phyloP scores from a whole-genome alignment of 2,888 invertebrate species.

The Lasioglossum leucozonium region DNA sequence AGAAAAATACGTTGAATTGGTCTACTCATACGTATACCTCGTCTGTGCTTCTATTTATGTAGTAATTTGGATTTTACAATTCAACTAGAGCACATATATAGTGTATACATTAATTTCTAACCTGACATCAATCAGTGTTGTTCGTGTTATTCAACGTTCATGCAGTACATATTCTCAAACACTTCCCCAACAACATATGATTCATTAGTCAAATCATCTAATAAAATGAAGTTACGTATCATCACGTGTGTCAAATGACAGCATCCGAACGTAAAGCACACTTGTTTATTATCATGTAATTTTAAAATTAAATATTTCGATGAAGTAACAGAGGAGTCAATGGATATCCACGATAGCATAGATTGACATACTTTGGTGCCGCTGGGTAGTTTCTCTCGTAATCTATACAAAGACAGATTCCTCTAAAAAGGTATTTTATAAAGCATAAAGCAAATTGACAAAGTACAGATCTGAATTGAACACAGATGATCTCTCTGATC shows the following conservation, averaged over 20 bases:
- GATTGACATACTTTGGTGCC: constrained; percentile 11
- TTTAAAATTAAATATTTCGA: constrained; percentile 21
- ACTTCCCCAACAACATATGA: constrained; percentile 21
- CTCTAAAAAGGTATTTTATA: background rate
- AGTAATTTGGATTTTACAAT: constrained; percentile 21
- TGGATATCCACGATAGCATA: constrained; percentile 17
- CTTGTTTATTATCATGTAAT: constrained; percentile 44
- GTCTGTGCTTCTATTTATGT: background rate
- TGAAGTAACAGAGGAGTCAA: constrained; percentile 22
- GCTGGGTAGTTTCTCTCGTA: background rate
- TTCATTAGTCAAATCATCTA: constrained; percentile 28
- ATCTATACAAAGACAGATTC: constrained; percentile 4
- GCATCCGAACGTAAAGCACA: constrained; percentile 16
- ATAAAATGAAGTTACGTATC: constrained; percentile 26
- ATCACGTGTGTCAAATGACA: constrained; percentile 35
- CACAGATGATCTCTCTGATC: constrained; percentile 9
- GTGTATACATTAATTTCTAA: constrained; percentile 48
- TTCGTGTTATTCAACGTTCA: constrained; percentile 25
- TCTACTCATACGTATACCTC: background rate
- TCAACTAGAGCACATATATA: background rate
- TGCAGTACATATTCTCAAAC: constrained; percentile 11
- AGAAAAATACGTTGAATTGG: too few species aligned
- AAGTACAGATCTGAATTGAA: constrained; percentile 7
- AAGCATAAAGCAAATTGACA: constrained; percentile 22
- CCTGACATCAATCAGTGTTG: constrained; percentile 47